Conservation (phyloP, 2,797 vertebrate genomes). For the Scolopax bukidnonensis region DNA sequence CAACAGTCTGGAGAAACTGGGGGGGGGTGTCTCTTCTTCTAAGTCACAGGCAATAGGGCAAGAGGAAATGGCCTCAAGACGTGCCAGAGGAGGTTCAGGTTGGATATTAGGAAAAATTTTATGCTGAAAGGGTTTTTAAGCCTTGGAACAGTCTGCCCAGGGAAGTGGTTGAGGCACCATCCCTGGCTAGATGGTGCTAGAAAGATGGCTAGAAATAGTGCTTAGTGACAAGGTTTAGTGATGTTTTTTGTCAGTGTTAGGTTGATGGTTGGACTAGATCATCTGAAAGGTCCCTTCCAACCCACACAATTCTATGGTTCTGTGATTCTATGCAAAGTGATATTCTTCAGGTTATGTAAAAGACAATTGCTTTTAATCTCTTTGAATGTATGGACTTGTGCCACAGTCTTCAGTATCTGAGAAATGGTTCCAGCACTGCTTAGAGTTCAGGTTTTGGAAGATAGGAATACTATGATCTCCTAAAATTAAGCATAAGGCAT, state of each 20-base stretch:
- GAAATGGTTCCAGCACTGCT: background rate
- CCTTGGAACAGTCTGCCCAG: too few relatives aligned
- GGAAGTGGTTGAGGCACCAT: too few relatives aligned
- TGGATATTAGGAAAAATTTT: too few relatives aligned
- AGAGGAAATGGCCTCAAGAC: too few relatives aligned
- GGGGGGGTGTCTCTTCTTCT: too few relatives aligned
- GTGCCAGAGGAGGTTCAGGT: too few relatives aligned
- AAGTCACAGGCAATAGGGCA: too few relatives aligned
- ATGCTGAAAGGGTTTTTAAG: too few relatives aligned
- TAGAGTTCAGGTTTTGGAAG: conserved; percentile 18
- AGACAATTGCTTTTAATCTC: background rate
- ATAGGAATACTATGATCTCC: conserved; percentile 18
- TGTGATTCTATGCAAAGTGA: background rate
- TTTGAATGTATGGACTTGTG: background rate
- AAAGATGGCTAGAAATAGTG: too few relatives aligned
- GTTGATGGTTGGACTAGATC: background rate
- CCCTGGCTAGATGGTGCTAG: too few relatives aligned
- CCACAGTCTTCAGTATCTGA: conserved; percentile 14
- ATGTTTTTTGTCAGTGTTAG: background rate
- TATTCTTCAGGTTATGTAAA: conserved; percentile 2
- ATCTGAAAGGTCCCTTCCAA: background rate
- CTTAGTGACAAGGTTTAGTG: too few relatives aligned
- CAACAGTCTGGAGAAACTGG: too few relatives aligned
- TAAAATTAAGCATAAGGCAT: conserved; percentile 21
- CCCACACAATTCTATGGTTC: background rate